Percentiles rank a stretch among this genome's conserved stretches.
Evolutionary conservation across 1,140 invertebrate genomes (phyloP).

Genomic region (Brachionus rotundiformis): DNA sequence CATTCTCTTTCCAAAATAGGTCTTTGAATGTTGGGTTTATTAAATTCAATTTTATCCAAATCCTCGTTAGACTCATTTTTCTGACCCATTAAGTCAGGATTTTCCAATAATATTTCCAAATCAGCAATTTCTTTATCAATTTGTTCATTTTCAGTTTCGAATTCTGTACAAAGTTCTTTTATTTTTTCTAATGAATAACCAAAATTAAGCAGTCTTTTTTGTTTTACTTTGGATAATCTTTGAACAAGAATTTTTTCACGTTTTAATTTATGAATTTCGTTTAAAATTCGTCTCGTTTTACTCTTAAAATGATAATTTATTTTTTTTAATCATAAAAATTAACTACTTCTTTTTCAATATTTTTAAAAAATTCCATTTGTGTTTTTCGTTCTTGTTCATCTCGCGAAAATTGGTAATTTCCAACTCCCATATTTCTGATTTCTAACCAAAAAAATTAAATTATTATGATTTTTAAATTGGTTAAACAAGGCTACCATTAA

Average conservation of each 20-base stretch:
- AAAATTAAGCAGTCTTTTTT: constrained; percentile 20
- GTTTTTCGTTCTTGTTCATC: background rate
- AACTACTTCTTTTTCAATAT: constrained; percentile 44
- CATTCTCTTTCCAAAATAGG: constrained; percentile 44
- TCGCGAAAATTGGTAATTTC: constrained; percentile 49
- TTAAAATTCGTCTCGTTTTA: constrained; percentile 31
- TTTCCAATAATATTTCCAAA: background rate
- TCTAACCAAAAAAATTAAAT: background rate
- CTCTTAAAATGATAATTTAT: constrained; percentile 23
- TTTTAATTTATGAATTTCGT: constrained; percentile 36
- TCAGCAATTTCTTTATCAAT: constrained; percentile 17
- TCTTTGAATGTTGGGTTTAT: constrained; percentile 11
- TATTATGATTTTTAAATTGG: too few species aligned
- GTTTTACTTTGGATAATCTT: constrained; percentile 43
- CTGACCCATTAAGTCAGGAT: background rate
- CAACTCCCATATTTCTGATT: constrained; percentile 49
- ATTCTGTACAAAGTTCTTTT: background rate
- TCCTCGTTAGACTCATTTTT: background rate
- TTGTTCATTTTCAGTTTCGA: constrained; percentile 21
- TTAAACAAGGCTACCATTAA: too few species aligned
- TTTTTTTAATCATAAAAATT: background rate
- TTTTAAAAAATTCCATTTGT: constrained; percentile 51
- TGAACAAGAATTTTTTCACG: constrained; percentile 31
- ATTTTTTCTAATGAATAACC: constrained; percentile 14
- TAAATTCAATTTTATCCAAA: background rate